A percentile compares a stretch with the other conserved stretches of the same genome.
Conservation (phyloP, 2,888 invertebrate genomes). For the Augiades crinisus region DNA sequence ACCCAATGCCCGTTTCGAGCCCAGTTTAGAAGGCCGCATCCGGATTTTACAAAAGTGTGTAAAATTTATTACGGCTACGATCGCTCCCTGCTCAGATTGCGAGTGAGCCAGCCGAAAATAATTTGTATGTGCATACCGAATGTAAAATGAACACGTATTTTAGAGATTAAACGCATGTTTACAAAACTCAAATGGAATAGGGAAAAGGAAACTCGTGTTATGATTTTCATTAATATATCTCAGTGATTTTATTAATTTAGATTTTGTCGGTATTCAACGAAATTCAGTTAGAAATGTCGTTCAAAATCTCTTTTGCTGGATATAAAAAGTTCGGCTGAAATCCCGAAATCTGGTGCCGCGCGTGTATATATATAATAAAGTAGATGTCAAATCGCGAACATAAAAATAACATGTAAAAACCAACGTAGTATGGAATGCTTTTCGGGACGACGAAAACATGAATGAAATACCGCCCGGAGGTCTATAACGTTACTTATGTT, state of each 20-base stretch:
- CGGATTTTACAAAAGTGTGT: conserved; percentile 30
- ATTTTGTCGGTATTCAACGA: too few species aligned
- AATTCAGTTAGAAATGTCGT: too few species aligned
- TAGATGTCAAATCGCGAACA: conserved; percentile 18
- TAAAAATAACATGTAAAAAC: conserved; percentile 20
- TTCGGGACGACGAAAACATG: conserved; percentile 11
- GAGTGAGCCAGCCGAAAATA: conserved; percentile 15
- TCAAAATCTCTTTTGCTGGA: background rate
- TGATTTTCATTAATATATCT: background rate
- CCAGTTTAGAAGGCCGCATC: conserved; percentile 25
- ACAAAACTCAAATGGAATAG: background rate
- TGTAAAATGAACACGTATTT: conserved; percentile 8
- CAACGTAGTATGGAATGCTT: conserved; percentile 11
- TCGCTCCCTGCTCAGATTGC: conserved; percentile 18
- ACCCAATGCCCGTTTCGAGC: conserved; percentile 46
- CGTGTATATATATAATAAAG: conserved; percentile 4
- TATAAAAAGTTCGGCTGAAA: conserved; percentile 2
- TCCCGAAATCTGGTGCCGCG: conserved; percentile 5
- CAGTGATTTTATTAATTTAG: too few species aligned
- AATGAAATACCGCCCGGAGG: conserved; percentile 13
- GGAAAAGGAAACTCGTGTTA: background rate
- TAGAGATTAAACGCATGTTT: conserved; percentile 2
- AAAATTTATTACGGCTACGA: conserved; percentile 28
- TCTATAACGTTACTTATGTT: conserved; percentile 17
- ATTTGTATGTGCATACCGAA: conserved; percentile 20